Evolutionary conservation across 2,797 vertebrate genomes (phyloP).

Genomic region (Pachyuromys duprasi): DNA sequence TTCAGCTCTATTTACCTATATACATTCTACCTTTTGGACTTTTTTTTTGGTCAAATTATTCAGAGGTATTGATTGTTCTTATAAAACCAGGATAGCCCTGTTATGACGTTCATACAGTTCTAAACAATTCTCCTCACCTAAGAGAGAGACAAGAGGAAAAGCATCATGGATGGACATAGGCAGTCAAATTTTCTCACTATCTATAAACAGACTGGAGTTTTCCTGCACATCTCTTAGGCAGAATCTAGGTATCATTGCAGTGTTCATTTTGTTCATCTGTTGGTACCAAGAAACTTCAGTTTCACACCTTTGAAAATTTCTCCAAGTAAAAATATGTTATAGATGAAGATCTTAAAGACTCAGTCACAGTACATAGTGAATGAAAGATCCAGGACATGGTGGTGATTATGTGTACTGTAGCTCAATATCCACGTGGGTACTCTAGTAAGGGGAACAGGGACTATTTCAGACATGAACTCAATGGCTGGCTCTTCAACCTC

Average conservation of each 20-base stretch:
- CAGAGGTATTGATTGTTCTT: neutral
- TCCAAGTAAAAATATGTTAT: slow-evolving; percentile 40
- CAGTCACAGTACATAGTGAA: neutral
- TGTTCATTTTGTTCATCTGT: neutral
- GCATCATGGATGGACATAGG: neutral
- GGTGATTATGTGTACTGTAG: neutral
- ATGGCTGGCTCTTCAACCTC: no score
- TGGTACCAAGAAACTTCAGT: neutral
- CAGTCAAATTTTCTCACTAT: neutral
- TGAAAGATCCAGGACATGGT: neutral
- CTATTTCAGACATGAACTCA: no score
- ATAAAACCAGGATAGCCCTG: neutral
- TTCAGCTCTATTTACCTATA: slow-evolving; percentile 22
- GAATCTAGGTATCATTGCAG: neutral
- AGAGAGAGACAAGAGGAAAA: neutral
- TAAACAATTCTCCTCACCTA: neutral
- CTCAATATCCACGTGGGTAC: no score
- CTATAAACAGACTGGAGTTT: neutral
- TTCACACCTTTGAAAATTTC: slow-evolving; percentile 48
- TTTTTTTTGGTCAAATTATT: neutral
- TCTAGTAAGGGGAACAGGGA: no score
- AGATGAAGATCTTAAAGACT: neutral
- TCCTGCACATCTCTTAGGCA: neutral
- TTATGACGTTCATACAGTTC: neutral
- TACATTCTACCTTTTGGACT: neutral